Evolutionary conservation across 2,888 invertebrate species (phyloP), one percentile per base, ranked within the genome.

Genomic region (Automeris io): DNA sequence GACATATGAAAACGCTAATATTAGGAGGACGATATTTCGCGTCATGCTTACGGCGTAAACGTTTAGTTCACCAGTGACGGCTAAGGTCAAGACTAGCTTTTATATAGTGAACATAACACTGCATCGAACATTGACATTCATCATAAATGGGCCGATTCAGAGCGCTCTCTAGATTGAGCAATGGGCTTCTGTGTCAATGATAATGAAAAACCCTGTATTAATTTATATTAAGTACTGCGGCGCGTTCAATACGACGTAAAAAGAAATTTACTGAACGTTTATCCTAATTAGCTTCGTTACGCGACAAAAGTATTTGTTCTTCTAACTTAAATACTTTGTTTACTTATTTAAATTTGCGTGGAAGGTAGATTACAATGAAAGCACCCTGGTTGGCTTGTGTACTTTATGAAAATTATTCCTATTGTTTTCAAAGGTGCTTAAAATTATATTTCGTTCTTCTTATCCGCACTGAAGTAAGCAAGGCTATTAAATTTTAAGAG

Each of bases 131-230:
- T 70, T 80, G 83, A 73, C 81, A 82, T 79, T 83, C 80, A 72
- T 83, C 79, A 72, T 79, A 71, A 76, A 69, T 70, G 70, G 67
- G 62, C 69, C 72, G 73, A 70, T 63, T 78, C 61, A 66, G 63
- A 68, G 64, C 75, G 72, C 76, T 77, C 68, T 74, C 74, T 70
- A 70, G 63, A 81, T 86, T 85, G 80, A 53, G 81, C 76, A 85
- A 86, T 65, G 61, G 55, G 64, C 79, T 83, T 82, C 78, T 77
- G 81, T 85, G 85, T 85, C 83, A 85, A 82, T 85, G 85, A 72
- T 81, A 83, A 73, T 76, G 71, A 81, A 79, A 81, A 83, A 81
- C 76, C 69, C 73, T 73, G 72, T 76, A 65, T 70, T 75, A 63
- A 74, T 74, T 82, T 75, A 62, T 65, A 65, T 79, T 73, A 73